Conservation (phyloP, 1,140 invertebrate genomes). For the Pachypeltis micranthus region DNA sequence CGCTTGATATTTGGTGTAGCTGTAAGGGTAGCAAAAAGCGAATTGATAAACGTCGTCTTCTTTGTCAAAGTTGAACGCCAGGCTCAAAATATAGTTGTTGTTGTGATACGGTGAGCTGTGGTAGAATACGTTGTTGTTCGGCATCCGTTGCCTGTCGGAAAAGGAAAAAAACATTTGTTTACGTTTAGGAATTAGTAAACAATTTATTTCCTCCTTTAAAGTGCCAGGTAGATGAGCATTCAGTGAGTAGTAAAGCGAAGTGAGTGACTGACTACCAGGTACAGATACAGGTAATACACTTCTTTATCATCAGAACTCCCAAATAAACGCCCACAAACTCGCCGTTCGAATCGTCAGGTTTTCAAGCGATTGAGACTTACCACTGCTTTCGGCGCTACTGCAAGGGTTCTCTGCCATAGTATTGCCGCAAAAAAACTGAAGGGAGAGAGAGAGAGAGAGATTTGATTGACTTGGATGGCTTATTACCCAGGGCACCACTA, state of each 20-base stretch:
- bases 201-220: neutral
- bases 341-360: too few species aligned
- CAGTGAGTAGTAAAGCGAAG: neutral
- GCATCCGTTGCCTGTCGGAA: constrained; percentile 61
- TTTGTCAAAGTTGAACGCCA: constrained; percentile 86
- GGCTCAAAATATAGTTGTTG: constrained; percentile 84
- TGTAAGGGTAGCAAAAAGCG: constrained; percentile 83
- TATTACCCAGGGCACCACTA: too few species aligned
- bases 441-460: too few species aligned
- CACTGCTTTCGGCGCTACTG: too few species aligned
- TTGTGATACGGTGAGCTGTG: constrained; percentile 81
- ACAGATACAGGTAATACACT: too few species aligned
- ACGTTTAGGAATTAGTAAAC: neutral
- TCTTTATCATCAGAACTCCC: too few species aligned
- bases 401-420: too few species aligned
- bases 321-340: too few species aligned
- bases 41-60: constrained; percentile 91
- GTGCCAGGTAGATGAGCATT: neutral
- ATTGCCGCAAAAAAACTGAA: too few species aligned
- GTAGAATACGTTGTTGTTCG: constrained; percentile 81
- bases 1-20: constrained; percentile 77
- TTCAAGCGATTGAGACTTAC: too few species aligned
- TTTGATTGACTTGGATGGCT: too few species aligned
- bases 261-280: neutral
- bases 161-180: neutral